phyloP scores from a whole-genome alignment of 2,888 invertebrate species.

The Beris chalybata region DNA sequence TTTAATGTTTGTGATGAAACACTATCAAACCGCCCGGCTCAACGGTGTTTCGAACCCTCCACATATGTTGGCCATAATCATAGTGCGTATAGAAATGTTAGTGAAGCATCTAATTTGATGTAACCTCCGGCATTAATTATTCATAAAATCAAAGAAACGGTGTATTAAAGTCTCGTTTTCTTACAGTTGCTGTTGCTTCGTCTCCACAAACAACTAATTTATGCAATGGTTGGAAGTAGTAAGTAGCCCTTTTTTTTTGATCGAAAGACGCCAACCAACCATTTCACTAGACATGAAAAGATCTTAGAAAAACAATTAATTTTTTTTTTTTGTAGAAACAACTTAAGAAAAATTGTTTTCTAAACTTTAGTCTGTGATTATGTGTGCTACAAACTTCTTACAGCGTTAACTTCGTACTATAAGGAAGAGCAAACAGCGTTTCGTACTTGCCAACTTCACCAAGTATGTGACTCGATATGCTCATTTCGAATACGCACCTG shows the following conservation, averaged over 20 bases:
- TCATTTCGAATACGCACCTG: too few species aligned
- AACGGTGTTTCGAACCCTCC: background rate
- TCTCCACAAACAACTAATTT: constrained; percentile 22
- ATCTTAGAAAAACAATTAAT: background rate
- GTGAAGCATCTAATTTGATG: constrained; percentile 34
- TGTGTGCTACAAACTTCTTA: too few species aligned
- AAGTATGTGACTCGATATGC: too few species aligned
- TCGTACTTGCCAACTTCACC: too few species aligned
- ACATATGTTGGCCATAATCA: constrained; percentile 18
- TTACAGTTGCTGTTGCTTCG: too few species aligned
- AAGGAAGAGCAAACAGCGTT: too few species aligned
- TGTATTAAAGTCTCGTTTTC: constrained; percentile 6
- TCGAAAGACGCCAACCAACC: constrained; percentile 29
- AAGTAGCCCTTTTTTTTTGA: constrained; percentile 13
- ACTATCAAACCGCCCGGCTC: too few species aligned
- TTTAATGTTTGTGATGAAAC: too few species aligned
- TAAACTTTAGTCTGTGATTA: too few species aligned
- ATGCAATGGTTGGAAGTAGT: constrained; percentile 29
- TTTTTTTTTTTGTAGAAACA: constrained; percentile 21
- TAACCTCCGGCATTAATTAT: constrained; percentile 32
- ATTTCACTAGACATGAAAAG: constrained; percentile 27
- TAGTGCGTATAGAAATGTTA: constrained; percentile 31
- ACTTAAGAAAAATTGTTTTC: too few species aligned
- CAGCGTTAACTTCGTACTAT: too few species aligned
- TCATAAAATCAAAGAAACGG: constrained; percentile 25